These are phyloP conservation scores for Scylla paramamosain DNA, from an alignment of 1,140 invertebrate genomes.

Conservation along the genomic window DNA sequence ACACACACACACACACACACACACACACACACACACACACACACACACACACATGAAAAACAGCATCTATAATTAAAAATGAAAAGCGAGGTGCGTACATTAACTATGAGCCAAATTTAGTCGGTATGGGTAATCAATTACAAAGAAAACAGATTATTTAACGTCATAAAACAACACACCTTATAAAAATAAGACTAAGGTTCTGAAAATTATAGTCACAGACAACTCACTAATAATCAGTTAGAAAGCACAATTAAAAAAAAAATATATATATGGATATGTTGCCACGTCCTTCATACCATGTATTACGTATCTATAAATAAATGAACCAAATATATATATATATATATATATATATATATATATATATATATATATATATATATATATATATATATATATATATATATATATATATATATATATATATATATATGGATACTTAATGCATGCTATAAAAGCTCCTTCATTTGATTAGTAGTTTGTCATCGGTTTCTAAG, in stretches of 20 bases:
- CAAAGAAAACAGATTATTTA: no score
- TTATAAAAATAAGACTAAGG: no score
- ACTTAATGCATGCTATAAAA: neutral
- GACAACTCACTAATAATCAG: no score
- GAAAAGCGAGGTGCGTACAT: no score
- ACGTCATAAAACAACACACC: no score
- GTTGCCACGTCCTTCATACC: no score
- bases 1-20: neutral
- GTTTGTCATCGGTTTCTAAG: neutral
- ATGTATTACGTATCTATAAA: neutral
- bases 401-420: slow-evolving; percentile 61
- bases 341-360: slow-evolving; percentile 46
- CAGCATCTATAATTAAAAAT: no score
- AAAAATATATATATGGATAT: no score
- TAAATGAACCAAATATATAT: neutral
- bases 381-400: slow-evolving; percentile 41
- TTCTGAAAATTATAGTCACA: no score
- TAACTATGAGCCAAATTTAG: no score
- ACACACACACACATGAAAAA: neutral
- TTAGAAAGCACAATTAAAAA: no score
- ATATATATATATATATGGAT: slow-evolving; percentile 55
- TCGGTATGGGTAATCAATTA: no score
- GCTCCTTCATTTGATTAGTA: neutral
- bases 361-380: slow-evolving; percentile 60
- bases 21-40: neutral